Conservation (phyloP, 2,888 invertebrate genomes). For the Cephus rjabovi region DNA sequence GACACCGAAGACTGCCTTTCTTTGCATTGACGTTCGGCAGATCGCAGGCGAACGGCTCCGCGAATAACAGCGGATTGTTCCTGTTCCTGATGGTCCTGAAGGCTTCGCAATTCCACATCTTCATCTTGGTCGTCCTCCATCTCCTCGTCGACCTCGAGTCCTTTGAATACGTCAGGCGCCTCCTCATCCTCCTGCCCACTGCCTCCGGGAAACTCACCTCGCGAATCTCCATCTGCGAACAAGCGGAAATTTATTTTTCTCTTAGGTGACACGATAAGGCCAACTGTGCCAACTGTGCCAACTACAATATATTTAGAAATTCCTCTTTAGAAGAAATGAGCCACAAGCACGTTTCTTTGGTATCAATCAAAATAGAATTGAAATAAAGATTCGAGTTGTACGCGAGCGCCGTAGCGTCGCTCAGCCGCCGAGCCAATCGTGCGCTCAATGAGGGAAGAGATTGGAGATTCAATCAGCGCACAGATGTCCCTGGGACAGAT, state of each 20-base stretch:
- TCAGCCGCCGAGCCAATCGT: neutral
- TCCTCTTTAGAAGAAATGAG: too few relatives aligned
- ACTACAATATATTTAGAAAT: too few relatives aligned
- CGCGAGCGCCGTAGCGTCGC: neutral
- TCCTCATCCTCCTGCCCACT: slow-evolving; percentile 65
- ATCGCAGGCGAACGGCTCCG: slow-evolving; percentile 38
- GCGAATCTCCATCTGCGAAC: slow-evolving; percentile 68
- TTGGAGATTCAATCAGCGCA: slow-evolving; percentile 66
- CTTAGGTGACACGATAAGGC: neutral
- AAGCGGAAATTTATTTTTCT: slow-evolving; percentile 11
- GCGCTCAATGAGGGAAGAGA: slow-evolving; percentile 47
- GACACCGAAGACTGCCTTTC: slow-evolving; percentile 57
- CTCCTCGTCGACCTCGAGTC: slow-evolving; percentile 67
- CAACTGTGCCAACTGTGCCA: too few relatives aligned
- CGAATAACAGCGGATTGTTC: slow-evolving; percentile 48
- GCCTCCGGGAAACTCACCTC: slow-evolving; percentile 64
- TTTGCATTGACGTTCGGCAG: slow-evolving; percentile 39
- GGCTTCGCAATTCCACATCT: slow-evolving; percentile 65
- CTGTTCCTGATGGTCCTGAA: slow-evolving; percentile 34
- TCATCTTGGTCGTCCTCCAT: slow-evolving; percentile 69
- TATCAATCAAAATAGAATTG: neutral
- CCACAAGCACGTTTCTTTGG: too few relatives aligned
- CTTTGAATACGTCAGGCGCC: slow-evolving; percentile 54
- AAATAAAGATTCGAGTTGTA: slow-evolving; percentile 15
- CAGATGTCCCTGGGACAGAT: slow-evolving; percentile 67